Evolutionary conservation across 2,888 invertebrate species (phyloP).

Genomic region (Phengaris alcon): DNA sequence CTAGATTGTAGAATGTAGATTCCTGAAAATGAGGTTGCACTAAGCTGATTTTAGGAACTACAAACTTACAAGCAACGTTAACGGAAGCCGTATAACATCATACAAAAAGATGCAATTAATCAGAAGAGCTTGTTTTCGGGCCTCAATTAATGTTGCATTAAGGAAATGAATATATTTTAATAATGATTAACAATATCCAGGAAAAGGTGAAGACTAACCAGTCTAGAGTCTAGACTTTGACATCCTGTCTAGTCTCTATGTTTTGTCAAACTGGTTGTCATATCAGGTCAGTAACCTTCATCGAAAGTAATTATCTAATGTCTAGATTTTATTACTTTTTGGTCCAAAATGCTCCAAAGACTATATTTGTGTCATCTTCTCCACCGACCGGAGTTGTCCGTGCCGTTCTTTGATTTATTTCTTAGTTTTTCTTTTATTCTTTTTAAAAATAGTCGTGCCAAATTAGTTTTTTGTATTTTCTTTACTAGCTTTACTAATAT

Average conservation of each 20-base stretch:
- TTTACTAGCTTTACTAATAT: background rate
- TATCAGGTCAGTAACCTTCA: slow-evolving; percentile 12
- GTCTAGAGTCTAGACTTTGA: slow-evolving; percentile 21
- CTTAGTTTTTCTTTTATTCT: background rate
- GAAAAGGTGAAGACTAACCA: background rate
- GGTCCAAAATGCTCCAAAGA: background rate
- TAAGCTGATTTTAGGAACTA: background rate
- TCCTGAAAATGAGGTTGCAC: background rate
- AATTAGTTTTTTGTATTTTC: background rate
- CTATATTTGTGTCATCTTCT: background rate
- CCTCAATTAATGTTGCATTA: background rate
- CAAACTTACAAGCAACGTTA: background rate
- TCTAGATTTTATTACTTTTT: background rate
- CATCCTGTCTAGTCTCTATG: background rate
- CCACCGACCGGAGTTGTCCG: too few relatives aligned
- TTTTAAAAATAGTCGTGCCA: too few relatives aligned
- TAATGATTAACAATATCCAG: slow-evolving; percentile 2
- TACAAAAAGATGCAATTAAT: too few relatives aligned
- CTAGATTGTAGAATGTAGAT: background rate
- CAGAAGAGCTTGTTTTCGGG: background rate
- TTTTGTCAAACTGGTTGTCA: background rate
- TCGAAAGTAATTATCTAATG: slow-evolving; percentile 7
- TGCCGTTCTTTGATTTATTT: too few relatives aligned
- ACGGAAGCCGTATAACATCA: too few relatives aligned
- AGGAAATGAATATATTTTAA: background rate